phyloP scores from a whole-genome alignment of 2,888 invertebrate genomes.

The Hyposoter dolosus region DNA sequence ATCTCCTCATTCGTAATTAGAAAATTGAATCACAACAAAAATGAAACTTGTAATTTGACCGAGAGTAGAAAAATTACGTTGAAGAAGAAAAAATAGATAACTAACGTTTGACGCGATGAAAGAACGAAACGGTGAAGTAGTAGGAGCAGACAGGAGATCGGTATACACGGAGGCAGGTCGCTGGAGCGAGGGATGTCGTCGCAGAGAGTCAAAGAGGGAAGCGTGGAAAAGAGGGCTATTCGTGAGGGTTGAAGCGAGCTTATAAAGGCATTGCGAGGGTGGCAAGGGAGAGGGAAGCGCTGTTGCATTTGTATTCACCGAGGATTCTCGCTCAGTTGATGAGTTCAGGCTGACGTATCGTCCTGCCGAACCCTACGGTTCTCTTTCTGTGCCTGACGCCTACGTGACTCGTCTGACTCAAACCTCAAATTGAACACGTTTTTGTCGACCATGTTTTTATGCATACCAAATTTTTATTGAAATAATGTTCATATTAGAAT shows the following conservation, averaged over 20 bases:
- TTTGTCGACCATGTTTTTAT: conserved; percentile 6
- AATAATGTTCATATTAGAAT: conserved; percentile 7
- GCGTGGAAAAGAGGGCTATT: conserved; percentile 50
- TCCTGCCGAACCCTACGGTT: conserved; percentile 64
- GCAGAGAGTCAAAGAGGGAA: conserved; percentile 52
- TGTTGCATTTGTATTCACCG: conserved; percentile 79
- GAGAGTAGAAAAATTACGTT: background rate
- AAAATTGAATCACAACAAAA: background rate
- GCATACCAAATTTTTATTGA: conserved; percentile 24
- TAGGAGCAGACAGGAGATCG: conserved; percentile 6
- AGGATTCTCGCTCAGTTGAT: conserved; percentile 77
- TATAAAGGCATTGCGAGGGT: conserved; percentile 9
- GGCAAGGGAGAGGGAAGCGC: background rate
- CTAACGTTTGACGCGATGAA: conserved; percentile 40
- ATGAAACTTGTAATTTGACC: background rate
- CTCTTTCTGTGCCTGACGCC: conserved; percentile 49
- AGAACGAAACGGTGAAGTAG: conserved; percentile 33
- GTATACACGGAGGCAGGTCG: conserved; percentile 4
- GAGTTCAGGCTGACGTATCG: conserved; percentile 77
- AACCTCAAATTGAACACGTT: conserved; percentile 65
- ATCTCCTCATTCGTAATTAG: too few species aligned
- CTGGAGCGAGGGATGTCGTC: conserved; percentile 54
- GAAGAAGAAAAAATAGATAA: conserved; percentile 3
- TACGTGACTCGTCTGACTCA: conserved; percentile 71
- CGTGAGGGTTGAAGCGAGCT: conserved; percentile 58